phyloP scores from a whole-genome alignment of 1,140 invertebrate species.

The Globodera rostochiensis region DNA sequence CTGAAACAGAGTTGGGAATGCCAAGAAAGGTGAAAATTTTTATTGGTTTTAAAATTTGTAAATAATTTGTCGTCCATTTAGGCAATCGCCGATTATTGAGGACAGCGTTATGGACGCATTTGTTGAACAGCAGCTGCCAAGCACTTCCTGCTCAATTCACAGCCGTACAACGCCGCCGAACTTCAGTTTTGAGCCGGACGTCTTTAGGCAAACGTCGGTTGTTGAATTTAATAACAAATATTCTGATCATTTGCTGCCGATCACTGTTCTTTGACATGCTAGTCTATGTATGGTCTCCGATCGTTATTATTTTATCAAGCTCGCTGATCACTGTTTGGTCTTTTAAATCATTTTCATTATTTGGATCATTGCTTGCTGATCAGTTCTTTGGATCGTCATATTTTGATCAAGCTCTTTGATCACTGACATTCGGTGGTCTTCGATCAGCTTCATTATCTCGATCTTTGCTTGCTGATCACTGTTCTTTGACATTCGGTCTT shows the following conservation, averaged over 20 bases:
- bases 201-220: background rate
- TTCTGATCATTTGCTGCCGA: too few species aligned
- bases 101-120: background rate
- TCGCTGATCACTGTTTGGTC: too few species aligned
- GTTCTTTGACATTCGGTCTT: background rate
- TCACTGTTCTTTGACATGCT: too few species aligned
- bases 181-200: background rate
- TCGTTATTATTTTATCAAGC: too few species aligned
- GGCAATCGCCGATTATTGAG: background rate
- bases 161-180: background rate
- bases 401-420: too few species aligned
- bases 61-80: background rate
- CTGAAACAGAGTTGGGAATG: background rate
- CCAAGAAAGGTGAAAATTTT: background rate
- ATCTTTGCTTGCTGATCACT: too few species aligned
- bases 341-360: too few species aligned
- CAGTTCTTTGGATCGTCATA: too few species aligned
- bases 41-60: background rate
- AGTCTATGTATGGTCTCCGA: too few species aligned
- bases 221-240: too few species aligned
- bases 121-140: background rate
- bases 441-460: background rate
- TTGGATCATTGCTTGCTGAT: too few species aligned
- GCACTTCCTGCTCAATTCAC: background rate
- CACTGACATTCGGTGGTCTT: too few species aligned